Evolutionary conservation across 2,797 vertebrate species (phyloP), one percentile per base, ranked within the genome.

Genomic region (Furcifer pardalis): DNA sequence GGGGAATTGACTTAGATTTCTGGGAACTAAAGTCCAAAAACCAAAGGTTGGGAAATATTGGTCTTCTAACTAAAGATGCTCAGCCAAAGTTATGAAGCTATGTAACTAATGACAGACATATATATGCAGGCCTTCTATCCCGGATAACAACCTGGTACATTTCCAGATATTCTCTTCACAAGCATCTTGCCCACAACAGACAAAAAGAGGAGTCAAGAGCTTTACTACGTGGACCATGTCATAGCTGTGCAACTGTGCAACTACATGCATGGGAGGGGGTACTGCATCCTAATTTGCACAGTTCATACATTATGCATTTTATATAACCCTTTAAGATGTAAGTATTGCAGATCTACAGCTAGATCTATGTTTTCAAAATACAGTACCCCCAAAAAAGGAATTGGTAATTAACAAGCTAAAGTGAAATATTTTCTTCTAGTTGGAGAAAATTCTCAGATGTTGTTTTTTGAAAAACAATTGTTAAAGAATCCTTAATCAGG

Each of bases 401-500:
- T 2, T 49, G 4, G 23, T 25, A 69, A 69, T 44, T 17, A 37
- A 78, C 2, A 35, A 5, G 49, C 59, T 71, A 13, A 37, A 44
- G 60, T 30, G 49, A 65, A 65, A 6, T 42, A n/a, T 62, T 82
- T 68, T 69, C 17, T 66, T 66, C 46, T 8, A 19, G 27, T 42
- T 72, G 30, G n/a, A 49, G 8, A 30, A 68, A 56, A 30, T n/a
- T 68, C 3, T 66, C 42, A 8, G 23, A 42, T 83, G n/a, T 7
- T 32, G 25, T 77, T 77, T 69, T 44, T 35, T 42, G 49, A 78
- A 78, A 73, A 78, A 72, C n/a, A 63, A 27, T 63, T 63, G 27
- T 72, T 79, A 84, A 71, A 68, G 62, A 77, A 68, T 49, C 68
- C 77, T 83, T 68, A 83, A 77, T 52, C n/a, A 42, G 27, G 46